Evolutionary conservation across 1,140 invertebrate species (phyloP), one percentile per base, ranked within the genome.

Genomic region (Xylocopa sonorina): DNA sequence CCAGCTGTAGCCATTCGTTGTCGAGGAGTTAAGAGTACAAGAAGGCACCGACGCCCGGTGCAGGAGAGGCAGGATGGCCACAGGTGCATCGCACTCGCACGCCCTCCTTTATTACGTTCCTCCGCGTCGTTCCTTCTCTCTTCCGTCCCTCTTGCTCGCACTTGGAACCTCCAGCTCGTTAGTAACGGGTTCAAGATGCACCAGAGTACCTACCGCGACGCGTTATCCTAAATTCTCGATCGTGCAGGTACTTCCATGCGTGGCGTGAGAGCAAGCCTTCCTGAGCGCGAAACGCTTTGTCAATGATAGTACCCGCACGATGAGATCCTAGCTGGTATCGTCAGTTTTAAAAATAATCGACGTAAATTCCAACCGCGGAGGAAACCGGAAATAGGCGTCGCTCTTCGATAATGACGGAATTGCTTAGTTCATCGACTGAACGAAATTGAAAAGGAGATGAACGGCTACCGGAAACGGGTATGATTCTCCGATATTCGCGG

Each of bases 51-150:
- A 41, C 21, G 21, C 53, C 29, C 32, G 67, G 21, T 24, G 41
- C 81, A 21, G 58, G 48, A 51, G 67, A 69, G 69, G 18, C 63
- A 71, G 69, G 57, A 81, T 83, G 71, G 72, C 80, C 79, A 88
- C 89, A 91, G 89, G 89, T 91, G 90, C 89, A 88, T 89, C 88
- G 88, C 71, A 90, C 88, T 88, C 82, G 73, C 81, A 87, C 81
- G 85, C 82, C 83, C 85, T 86, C 79, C 78, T 85, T 83, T 88
- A 81, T 88, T 85, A 62, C 81, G 75, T 78, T 82, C 73, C 63
- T 73, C 55, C 60, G 75, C 55, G 58, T 86, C 69, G 80, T 75
- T 78, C 64, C 43, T 71, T 69, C 57, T 66, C 80, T 73, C 75
- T 83, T 72, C 81, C 73, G 34, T 63, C 38, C 29, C 16, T 57